Evolutionary conservation across 2,113 vertebrate species (phyloP), one percentile per base, ranked within the genome.

Genomic region (Larimichthys polyactis): DNA sequence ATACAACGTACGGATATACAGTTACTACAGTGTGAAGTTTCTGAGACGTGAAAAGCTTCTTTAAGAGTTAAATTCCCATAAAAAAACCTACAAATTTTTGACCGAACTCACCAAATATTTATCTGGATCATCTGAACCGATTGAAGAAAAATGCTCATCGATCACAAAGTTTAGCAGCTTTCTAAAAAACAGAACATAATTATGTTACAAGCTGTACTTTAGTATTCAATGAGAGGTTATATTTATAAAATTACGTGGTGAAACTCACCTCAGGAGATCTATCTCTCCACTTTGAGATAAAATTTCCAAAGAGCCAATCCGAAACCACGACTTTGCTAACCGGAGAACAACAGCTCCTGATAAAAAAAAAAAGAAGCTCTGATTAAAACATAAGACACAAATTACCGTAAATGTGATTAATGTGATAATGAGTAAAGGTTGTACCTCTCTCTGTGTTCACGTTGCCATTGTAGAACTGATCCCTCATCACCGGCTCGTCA

Each of bases 251-350:
- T n/a, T 24, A 82, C 69, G 27, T 66, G 17, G 44, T 4, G 29
- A 44, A 51, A 73, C 92, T 92, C 90, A 97, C 96, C 95, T 95
- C 67, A 95, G 68, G 79, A 97, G 93, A 58, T 96, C 91, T 78
- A 95, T 65, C 81, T 97, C 96, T 69, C 94, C 94, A 75, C 91
- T 93, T 75, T 85, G 87, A 87, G 96, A 32, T 89, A 97, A 90
- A 87, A 97, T 96, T 94, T 97, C 96, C 78, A 97, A 91, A 0
- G 96, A 97, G 83, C 96, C 96, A 32, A 96, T 95, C 36, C 96
- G 94, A 87, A 97, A 97, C 96, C 96, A 97, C 0, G 96, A 97
- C 71, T 94, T 96, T 78, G 97, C 96, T 87, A 96, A 74, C 40
- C 92, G 91, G 10, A 97, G 92, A 54, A 97, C 95, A 69, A 96